A percentile compares a stretch with the other conserved stretches of the same genome.
phyloP scores from a whole-genome alignment of 2,888 invertebrate species.

The Apamea monoglypha region DNA sequence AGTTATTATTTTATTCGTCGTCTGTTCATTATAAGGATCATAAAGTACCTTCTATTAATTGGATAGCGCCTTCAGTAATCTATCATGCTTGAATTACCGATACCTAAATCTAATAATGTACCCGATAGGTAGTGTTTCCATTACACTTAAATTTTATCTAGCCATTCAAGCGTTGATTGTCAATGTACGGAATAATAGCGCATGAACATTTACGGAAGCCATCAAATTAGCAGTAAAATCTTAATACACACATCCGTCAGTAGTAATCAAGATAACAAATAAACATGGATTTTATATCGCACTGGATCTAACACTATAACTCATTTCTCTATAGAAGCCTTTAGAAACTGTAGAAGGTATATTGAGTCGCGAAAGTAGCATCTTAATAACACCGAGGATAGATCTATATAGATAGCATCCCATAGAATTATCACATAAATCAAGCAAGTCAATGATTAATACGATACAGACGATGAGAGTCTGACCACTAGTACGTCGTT shows the following conservation, averaged over 20 bases:
- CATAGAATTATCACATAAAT: constrained; percentile 88
- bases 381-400: constrained; percentile 81
- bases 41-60: background rate
- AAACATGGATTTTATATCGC: constrained; percentile 32
- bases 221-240: constrained; percentile 47
- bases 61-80: background rate
- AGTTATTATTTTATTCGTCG: background rate
- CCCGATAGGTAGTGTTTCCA: background rate
- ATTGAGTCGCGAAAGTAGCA: constrained; percentile 72
- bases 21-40: background rate
- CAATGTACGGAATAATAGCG: constrained; percentile 20
- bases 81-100: too few species aligned
- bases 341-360: constrained; percentile 24
- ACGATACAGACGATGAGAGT: constrained; percentile 79
- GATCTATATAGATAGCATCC: constrained; percentile 71
- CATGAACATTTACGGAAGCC: background rate
- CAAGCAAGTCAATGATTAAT: constrained; percentile 86
- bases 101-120: background rate
- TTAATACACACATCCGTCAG: constrained; percentile 13
- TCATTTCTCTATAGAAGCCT: constrained; percentile 35
- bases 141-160: constrained; percentile 21
- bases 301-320: constrained; percentile 34
- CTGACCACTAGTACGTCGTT: constrained; percentile 79
- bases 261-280: constrained; percentile 45
- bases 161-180: background rate